Percentiles rank a stretch among this genome's conserved stretches.
phyloP scores from a whole-genome alignment of 2,888 invertebrate genomes.

The Protonemura montana region DNA sequence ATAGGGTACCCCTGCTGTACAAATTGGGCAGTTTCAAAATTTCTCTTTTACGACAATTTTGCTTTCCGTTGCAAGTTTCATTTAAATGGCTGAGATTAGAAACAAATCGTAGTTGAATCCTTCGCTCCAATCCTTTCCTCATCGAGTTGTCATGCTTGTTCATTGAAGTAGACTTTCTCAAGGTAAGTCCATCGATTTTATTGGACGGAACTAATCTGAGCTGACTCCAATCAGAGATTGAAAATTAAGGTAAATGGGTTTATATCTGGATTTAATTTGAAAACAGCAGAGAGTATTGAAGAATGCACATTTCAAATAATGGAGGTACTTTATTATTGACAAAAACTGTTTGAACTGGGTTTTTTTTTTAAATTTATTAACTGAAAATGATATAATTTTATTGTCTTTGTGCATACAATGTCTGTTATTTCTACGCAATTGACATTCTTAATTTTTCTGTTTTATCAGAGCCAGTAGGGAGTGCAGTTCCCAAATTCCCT shows the following conservation, averaged over 20 bases:
- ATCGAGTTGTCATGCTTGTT: background rate
- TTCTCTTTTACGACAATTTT: constrained; percentile 26
- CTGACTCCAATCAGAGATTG: background rate
- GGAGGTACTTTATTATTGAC: background rate
- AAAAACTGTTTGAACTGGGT: too few relatives aligned
- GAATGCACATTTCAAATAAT: background rate
- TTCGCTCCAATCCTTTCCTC: constrained; percentile 7
- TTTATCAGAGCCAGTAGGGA: constrained; percentile 57
- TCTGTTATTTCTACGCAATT: background rate
- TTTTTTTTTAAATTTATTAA: too few relatives aligned
- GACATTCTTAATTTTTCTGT: background rate
- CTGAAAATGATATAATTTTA: background rate
- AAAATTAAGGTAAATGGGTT: background rate
- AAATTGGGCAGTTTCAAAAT: constrained; percentile 49
- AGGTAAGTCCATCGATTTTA: background rate
- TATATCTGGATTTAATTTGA: background rate
- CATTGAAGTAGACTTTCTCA: background rate
- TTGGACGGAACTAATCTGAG: background rate
- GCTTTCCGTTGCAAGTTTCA: constrained; percentile 8
- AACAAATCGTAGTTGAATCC: constrained; percentile 35
- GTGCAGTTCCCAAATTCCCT: constrained; percentile 72
- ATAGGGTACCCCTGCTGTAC: constrained; percentile 88
- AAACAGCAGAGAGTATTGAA: background rate
- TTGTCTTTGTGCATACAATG: background rate
- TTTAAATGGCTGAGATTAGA: constrained; percentile 34